Evolutionary conservation across 2,888 invertebrate species (phyloP), one percentile per base, ranked within the genome.

Genomic region (Amphimallon solstitiale): DNA sequence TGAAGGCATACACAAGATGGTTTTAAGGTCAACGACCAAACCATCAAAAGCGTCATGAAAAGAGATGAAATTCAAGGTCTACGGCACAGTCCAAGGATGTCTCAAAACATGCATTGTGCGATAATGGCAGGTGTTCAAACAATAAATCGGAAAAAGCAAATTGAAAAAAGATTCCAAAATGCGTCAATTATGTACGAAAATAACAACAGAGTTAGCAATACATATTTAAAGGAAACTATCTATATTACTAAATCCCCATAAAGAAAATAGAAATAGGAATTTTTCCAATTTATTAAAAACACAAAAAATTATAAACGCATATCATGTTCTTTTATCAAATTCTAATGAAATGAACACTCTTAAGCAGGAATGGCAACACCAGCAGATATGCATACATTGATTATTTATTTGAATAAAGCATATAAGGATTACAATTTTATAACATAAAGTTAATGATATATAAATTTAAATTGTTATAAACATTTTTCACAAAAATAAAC

Each of bases 61-160:
- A 67, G 69, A 71, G 71, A 70, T 54, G 63, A 66, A 68, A 70
- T 77, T 78, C 79, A 79, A 79, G 79, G 79, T 78, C 78, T 73
- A 67, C 66, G 54, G 63, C 67, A 72, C 75, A 77, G 77, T 77
- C 77, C 77, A 78, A 76, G 75, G 76, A 77, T 76, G 71, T 72
- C 72, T 75, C 61, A 66, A 52, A 67, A 12, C n/a, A 12, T 19
- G 49, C 60, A 65, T 68, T 54, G 60, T 38, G 52, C 46, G 49
- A 34, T 65, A 56, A 52, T 60, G 66, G 69, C 74, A 73, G 73
- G 73, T 74, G 73, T 66, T 15, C 29, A 45, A 35, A 63, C 63
- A 40, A 63, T 63, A 63, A 62, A 62, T 59, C 52, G 46, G 38
- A n/a, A 17, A 35, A 37, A 37, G 37, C 21, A 21, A 17, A 54